Base-by-base conservation (phyloP, 2,888 invertebrate genomes). In the Diachrysia chrysitis region DNA sequence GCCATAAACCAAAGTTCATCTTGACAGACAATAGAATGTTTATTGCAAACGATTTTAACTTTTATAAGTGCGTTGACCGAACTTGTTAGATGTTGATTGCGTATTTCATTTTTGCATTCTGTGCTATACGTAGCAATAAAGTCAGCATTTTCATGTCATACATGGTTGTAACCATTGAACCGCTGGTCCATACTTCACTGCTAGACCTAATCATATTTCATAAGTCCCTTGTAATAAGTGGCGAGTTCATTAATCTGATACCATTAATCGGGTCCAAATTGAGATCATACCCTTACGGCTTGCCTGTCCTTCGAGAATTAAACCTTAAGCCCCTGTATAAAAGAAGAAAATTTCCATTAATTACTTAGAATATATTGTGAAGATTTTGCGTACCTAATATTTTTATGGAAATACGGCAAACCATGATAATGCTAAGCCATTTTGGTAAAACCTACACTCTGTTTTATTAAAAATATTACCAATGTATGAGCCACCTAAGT, bases 1-100 rank as follows among this genome's bases (percentile, higher is more conserved):
- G 66, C 70, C 69, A 82, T 88, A 88, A 90, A 89, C 70, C 81
- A 81, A 83, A 86, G 81, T 87, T 85, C 83, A 84, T 84, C 85
- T 87, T 85, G 84, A 85, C 83, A 84, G 85, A 83, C 85, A 84
- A 86, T 85, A 81, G 79, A 85, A 84, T 82, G 82, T 88, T 87
- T 86, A 89, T 82, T 79, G 78, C 81, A 63, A 82, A 82, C 78
- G 84, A 81, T 84, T 87, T 85, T 79, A 83, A 87, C 78, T 81
- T 88, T 88, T 83, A 86, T 74, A 83, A 81, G 88, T 79, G 69
- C 83, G 75, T 84, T 85, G 86, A 87, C 86, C 86, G 70, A 71
- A 58, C 64, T 23, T 29, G 37, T 25, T 79, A 53, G 62, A 21
- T 48, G 59, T 32, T 76, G 58, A 55, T 16, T 48, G 9, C 58